Evolutionary conservation across 2,888 invertebrate species (phyloP).

Genomic region (Idaea straminata): DNA sequence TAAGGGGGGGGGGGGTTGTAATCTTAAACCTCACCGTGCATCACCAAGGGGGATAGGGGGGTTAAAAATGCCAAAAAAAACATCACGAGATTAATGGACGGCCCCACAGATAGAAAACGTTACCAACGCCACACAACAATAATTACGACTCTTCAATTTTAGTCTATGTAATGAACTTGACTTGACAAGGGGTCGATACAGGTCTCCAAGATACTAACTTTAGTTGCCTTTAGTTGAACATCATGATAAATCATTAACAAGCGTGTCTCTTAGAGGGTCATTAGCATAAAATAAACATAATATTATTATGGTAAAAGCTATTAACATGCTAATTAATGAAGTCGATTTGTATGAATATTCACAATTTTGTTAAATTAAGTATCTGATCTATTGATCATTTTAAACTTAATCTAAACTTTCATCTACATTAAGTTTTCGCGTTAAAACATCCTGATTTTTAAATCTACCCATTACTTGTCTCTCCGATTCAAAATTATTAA

Average conservation of each 20-base stretch:
- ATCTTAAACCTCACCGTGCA: too few relatives aligned
- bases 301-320: not conserved
- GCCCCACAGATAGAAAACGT: too few relatives aligned
- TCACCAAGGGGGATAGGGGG: too few relatives aligned
- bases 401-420: not conserved
- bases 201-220: not conserved
- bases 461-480: not conserved
- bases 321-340: not conserved
- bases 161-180: slow-evolving; percentile 44
- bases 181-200: slow-evolving; percentile 50
- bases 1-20: too few relatives aligned
- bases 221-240: not conserved
- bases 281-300: not conserved
- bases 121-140: not conserved
- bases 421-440: not conserved
- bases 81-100: too few relatives aligned
- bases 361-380: not conserved
- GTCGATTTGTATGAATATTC: not conserved
- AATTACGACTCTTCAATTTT: not conserved
- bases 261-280: not conserved
- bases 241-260: not conserved
- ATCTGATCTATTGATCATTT: not conserved
- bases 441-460: not conserved
- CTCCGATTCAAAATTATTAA: not conserved
- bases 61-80: too few relatives aligned